phyloP scores from a whole-genome alignment of 1,140 invertebrate genomes.

The Andrena cerasifolii region DNA sequence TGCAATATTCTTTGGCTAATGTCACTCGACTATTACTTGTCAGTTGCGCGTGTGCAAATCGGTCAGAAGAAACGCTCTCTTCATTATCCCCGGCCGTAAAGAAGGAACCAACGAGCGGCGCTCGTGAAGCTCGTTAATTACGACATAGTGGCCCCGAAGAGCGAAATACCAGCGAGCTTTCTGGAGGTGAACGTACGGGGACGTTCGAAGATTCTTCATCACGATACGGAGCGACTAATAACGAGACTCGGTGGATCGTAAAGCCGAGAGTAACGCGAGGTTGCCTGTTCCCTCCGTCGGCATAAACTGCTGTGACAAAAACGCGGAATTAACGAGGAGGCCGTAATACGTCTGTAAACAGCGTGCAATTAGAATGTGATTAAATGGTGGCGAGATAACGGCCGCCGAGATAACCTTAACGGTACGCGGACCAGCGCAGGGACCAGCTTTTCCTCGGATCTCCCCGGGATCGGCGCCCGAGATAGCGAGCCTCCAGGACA shows the following conservation, averaged over 20 bases:
- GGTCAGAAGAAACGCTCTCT: neutral
- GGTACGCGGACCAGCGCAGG: neutral
- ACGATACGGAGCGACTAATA: slow-evolving; percentile 18
- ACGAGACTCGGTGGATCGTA: slow-evolving; percentile 3
- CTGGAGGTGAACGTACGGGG: neutral
- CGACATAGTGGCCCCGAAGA: neutral
- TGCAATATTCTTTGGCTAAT: too few species aligned
- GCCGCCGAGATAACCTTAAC: slow-evolving; percentile 37
- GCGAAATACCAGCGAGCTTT: slow-evolving; percentile 3
- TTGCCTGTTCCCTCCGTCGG: neutral
- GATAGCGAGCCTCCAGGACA: slow-evolving; percentile 7
- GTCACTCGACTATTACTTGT: too few species aligned
- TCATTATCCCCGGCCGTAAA: neutral
- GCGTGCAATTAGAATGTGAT: slow-evolving; percentile 41
- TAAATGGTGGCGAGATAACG: slow-evolving; percentile 34
- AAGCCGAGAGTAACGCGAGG: slow-evolving; percentile 11
- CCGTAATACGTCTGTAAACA: slow-evolving; percentile 37
- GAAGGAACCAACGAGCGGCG: neutral
- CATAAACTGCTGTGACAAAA: neutral
- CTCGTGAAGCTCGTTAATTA: neutral
- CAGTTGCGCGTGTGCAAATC: neutral
- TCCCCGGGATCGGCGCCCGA: slow-evolving; percentile 24
- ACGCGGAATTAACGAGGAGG: slow-evolving; percentile 29
- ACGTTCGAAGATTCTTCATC: slow-evolving; percentile 7
- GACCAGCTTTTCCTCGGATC: slow-evolving; percentile 12